Evolutionary conservation across 2,113 vertebrate genomes (phyloP).

Genomic region (Plotosus lineatus): DNA sequence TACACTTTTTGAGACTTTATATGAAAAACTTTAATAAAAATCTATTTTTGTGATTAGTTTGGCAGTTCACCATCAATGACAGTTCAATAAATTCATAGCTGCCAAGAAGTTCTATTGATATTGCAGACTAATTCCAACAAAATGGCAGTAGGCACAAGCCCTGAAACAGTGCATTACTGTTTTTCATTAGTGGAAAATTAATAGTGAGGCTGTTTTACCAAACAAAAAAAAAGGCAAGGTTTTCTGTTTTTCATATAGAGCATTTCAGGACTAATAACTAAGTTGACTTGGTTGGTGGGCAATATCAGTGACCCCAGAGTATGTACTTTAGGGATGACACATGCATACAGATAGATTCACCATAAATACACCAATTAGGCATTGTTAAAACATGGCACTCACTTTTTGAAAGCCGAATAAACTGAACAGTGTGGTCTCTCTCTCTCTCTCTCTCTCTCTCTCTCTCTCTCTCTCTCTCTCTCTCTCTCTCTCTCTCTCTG

Average conservation of each 20-base stretch:
- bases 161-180: conserved; percentile 20
- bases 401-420: conserved; percentile 1
- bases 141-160: conserved; percentile 4
- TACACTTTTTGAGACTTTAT: neutral
- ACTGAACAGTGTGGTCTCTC: conserved; percentile 14
- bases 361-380: neutral
- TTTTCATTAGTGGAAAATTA: conserved; percentile 21
- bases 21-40: conserved; percentile 17
- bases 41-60: neutral
- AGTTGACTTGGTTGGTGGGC: neutral
- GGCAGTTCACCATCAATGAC: neutral
- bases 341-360: neutral
- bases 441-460: no score
- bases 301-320: neutral
- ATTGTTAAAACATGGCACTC: neutral
- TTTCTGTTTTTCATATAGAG: neutral
- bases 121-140: neutral
- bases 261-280: neutral
- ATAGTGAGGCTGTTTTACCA: neutral
- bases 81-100: neutral
- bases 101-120: conserved; percentile 11
- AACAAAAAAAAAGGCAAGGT: neutral
- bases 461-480: no score
- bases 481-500: no score
- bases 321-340: neutral